Base-by-base conservation (phyloP, 2,888 invertebrate genomes). In the Panorpa germanica region DNA sequence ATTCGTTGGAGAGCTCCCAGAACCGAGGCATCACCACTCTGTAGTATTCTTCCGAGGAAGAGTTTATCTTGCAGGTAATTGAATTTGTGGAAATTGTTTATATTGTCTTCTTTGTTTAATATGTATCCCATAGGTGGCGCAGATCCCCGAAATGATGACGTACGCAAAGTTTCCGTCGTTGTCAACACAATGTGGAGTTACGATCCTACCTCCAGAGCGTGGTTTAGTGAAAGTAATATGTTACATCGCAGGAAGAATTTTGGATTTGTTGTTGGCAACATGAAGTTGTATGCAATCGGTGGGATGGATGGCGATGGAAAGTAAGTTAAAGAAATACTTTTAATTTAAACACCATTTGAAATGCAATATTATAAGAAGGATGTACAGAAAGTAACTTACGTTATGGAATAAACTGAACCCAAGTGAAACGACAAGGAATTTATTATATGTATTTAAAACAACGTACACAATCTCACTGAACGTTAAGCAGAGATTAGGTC, bases 271-370 rank as follows among this genome's bases (percentile, higher is more conserved):
- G 68, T 65, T 3, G 62, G 63, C 39, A 61, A 63, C 14, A 65
- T 66, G 48, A 65, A 65, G n/a, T 52, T 78, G 40, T 75, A 65
- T 41, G 71, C 71, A 4, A 69, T 77, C 35, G 76, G 76, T 2
- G 77, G 77, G 5, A 70, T 72, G 49, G 70, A 68, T 45, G 60
- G 59, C 35, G 61, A 63, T 42, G 66, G 68, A 45, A 61, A 59
- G n/a, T n/a, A n/a, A n/a, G n/a, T n/a, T n/a, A n/a, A n/a, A n/a
- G n/a, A n/a, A n/a, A n/a, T n/a, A n/a, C n/a, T n/a, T n/a, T n/a
- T n/a, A n/a, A n/a, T n/a, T n/a, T n/a, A n/a, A n/a, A n/a, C n/a
- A n/a, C n/a, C n/a, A n/a, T n/a, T n/a, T n/a, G n/a, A n/a, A n/a
- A n/a, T n/a, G n/a, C n/a, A n/a, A n/a, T n/a, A n/a, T n/a, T n/a